Conservation (phyloP, 2,888 invertebrate genomes). For the Heliconius erato region DNA sequence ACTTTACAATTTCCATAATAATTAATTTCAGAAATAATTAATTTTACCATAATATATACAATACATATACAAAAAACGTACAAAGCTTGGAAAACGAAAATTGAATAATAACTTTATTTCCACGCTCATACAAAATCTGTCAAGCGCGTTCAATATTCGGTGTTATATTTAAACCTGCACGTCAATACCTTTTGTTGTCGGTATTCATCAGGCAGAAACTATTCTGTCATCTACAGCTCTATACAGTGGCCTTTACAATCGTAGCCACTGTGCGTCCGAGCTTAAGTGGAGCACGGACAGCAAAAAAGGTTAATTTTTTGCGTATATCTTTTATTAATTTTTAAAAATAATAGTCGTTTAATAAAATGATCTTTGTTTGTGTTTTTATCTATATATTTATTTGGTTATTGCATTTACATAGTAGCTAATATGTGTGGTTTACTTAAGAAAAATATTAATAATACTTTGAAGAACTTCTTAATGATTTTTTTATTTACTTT, state of each 20-base stretch:
- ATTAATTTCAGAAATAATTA: no score
- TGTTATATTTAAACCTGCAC: conserved; percentile 22
- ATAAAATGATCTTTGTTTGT: no score
- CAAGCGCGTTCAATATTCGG: background rate
- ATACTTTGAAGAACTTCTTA: no score
- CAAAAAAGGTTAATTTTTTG: conserved; percentile 7
- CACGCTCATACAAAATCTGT: background rate
- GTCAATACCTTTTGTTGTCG: conserved; percentile 36
- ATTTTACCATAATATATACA: background rate
- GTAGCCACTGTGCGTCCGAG: conserved; percentile 31
- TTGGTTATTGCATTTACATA: no score
- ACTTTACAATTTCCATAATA: no score
- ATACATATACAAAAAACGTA: background rate
- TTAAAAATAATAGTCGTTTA: background rate
- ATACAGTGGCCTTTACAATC: conserved; percentile 33
- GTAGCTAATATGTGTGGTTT: no score
- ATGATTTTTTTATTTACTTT: no score
- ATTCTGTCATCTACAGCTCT: conserved; percentile 33
- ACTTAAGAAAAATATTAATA: no score
- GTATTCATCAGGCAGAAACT: conserved; percentile 37
- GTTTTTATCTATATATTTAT: no score
- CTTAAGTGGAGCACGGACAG: conserved; percentile 25
- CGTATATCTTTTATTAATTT: background rate
- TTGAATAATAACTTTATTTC: conserved; percentile 5
- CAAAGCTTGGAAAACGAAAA: background rate